Conservation (phyloP, 2,797 vertebrate species). For the Sebastes oblongus region DNA sequence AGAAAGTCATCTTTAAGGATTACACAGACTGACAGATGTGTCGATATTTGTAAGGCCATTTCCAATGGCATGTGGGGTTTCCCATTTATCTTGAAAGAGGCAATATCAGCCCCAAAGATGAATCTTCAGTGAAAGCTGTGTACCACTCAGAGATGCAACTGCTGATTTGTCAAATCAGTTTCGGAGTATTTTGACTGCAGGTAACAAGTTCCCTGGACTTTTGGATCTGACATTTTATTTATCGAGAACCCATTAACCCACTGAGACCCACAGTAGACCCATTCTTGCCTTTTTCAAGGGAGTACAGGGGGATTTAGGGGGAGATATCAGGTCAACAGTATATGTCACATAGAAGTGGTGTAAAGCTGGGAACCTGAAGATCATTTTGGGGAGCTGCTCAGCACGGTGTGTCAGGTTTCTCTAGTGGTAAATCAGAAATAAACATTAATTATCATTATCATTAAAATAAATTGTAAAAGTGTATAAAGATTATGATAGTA, state of each 20-base stretch:
- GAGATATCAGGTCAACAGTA: too few species aligned
- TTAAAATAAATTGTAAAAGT: too few species aligned
- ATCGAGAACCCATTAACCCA: not conserved
- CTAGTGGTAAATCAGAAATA: too few species aligned
- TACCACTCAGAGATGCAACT: conserved; percentile 20
- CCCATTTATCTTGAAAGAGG: conserved; percentile 37
- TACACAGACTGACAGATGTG: conserved; percentile 55
- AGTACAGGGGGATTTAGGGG: too few species aligned
- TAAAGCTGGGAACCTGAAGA: too few species aligned
- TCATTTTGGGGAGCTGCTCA: too few species aligned
- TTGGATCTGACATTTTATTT: not conserved
- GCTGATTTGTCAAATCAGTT: conserved; percentile 17
- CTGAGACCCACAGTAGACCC: too few species aligned
- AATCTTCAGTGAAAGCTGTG: conserved; percentile 20
- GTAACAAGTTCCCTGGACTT: not conserved
- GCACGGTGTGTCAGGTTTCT: too few species aligned
- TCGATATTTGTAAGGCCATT: conserved; percentile 64
- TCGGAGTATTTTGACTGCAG: not conserved
- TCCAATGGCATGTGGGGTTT: conserved; percentile 10
- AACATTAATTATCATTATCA: too few species aligned
- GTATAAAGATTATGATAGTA: too few species aligned
- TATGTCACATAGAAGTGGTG: too few species aligned
- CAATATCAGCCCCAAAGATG: conserved; percentile 20
- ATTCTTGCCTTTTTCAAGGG: too few species aligned
- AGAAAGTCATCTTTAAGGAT: conserved; percentile 58